These are phyloP conservation scores for Harmothoe impar DNA, from an alignment of 2,888 invertebrate genomes.

Conservation along the genomic window DNA sequence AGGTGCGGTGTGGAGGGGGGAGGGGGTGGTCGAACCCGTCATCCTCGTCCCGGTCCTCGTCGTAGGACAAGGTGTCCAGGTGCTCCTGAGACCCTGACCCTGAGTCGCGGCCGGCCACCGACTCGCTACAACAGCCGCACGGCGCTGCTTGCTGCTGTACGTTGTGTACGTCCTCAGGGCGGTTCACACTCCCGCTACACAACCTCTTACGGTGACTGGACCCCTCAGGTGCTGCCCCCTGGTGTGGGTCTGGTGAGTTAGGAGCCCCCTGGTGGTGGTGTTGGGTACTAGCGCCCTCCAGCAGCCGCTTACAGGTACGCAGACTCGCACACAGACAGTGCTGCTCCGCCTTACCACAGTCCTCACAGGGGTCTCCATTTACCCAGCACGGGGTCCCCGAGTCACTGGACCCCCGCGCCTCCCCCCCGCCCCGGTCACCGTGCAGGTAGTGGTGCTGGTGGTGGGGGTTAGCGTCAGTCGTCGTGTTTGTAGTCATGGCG, in stretches of 20 bases:
- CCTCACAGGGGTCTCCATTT: constrained; percentile 39
- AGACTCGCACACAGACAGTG: constrained; percentile 35
- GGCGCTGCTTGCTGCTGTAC: neutral
- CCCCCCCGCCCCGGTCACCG: neutral
- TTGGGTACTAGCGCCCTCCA: constrained; percentile 28
- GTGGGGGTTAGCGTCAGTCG: neutral
- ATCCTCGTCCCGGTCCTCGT: constrained; percentile 24
- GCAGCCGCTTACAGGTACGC: constrained; percentile 29
- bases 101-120: neutral
- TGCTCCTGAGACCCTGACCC: constrained; percentile 53
- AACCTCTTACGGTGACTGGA: constrained; percentile 43
- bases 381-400: neutral
- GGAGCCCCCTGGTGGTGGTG: neutral
- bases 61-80: constrained; percentile 18
- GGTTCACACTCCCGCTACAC: neutral
- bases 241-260: too few relatives aligned
- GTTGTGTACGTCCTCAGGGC: neutral
- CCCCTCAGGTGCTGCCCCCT: neutral
- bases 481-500: neutral
- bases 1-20: neutral
- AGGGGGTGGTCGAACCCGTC: neutral
- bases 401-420: neutral
- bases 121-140: neutral
- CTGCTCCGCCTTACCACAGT: constrained; percentile 30
- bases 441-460: neutral